Evolutionary conservation across 2,797 vertebrate species (phyloP).

Genomic region (Pithecia hirsuta): DNA sequence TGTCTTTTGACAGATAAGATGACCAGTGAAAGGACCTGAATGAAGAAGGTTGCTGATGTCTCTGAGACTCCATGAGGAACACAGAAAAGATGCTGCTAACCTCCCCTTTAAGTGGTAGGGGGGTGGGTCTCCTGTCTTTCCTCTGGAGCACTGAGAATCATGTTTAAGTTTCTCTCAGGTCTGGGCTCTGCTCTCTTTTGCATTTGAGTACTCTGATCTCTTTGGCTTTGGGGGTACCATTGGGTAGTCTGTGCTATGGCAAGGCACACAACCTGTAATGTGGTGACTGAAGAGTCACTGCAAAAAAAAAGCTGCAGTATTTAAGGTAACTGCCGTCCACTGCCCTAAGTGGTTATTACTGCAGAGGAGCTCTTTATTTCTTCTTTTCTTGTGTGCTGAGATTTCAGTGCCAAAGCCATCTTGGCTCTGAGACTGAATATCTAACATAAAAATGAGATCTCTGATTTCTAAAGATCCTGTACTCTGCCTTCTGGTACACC

Average conservation of each 20-base stretch:
- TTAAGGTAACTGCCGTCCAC: not conserved
- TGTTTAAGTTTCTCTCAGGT: not conserved
- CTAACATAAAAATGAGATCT: not conserved
- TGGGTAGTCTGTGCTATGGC: not conserved
- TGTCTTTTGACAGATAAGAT: not conserved
- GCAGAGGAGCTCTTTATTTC: not conserved
- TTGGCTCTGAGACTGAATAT: not conserved
- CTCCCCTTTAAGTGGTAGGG: not conserved
- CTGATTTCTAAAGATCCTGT: not conserved
- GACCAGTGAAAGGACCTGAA: not conserved
- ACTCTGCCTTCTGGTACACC: not conserved
- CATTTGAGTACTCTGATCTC: not conserved
- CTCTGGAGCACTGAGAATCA: not conserved
- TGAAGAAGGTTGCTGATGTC: not conserved
- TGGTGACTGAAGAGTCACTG: not conserved
- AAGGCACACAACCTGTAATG: not conserved
- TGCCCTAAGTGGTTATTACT: not conserved
- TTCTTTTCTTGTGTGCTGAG: not conserved
- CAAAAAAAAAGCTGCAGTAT: not conserved
- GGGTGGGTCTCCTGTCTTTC: not conserved
- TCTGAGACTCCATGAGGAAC: not conserved
- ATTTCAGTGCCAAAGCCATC: not conserved
- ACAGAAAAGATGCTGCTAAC: not conserved
- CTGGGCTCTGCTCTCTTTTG: not conserved
- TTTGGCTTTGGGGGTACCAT: not conserved